These are phyloP conservation scores for Periparus ater DNA, from an alignment of 2,797 vertebrate genomes.

Conservation along the genomic window DNA sequence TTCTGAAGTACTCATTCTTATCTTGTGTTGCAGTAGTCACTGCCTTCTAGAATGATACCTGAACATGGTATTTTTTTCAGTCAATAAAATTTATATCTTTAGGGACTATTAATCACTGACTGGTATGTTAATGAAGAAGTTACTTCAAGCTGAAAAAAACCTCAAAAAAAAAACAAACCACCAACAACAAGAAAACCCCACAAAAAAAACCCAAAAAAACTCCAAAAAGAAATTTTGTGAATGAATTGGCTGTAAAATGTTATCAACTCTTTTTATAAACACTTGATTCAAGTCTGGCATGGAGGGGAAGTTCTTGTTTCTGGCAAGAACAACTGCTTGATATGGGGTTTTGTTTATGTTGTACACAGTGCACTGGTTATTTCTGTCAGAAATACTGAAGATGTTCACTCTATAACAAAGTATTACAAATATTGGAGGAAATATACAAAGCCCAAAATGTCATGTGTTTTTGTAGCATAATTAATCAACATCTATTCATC, in stretches of 20 bases:
- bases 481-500: not conserved
- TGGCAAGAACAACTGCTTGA: not conserved
- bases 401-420: not conserved
- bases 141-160: not conserved
- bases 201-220: no score
- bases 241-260: not conserved
- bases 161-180: not conserved
- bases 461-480: not conserved
- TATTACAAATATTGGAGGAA: not conserved
- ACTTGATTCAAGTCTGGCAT: not conserved
- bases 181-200: no score
- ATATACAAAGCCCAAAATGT: not conserved
- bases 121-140: not conserved
- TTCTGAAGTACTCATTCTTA: not conserved
- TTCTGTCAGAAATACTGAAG: not conserved
- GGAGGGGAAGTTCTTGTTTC: not conserved
- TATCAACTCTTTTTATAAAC: not conserved
- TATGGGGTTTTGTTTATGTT: not conserved
- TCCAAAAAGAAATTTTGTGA: not conserved
- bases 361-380: not conserved
- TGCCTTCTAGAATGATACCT: not conserved
- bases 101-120: not conserved
- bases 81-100: not conserved
- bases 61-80: not conserved
- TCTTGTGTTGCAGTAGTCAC: not conserved